Conservation (phyloP, 2,888 invertebrate species). For the Nebria salina region DNA sequence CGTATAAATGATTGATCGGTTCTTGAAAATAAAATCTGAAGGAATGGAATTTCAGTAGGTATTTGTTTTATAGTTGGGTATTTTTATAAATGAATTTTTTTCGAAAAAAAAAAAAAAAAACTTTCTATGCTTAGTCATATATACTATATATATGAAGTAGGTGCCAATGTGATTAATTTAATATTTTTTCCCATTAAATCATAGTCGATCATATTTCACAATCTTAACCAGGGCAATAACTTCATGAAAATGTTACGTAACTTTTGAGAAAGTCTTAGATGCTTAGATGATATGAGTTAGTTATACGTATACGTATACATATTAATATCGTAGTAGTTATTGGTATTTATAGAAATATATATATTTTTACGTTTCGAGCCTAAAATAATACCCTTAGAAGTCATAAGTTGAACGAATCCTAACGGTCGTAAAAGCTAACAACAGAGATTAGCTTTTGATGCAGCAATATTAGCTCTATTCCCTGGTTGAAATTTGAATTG, state of each 20-base stretch:
- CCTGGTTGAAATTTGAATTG: conserved; percentile 42
- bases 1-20: neutral
- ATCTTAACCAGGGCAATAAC: neutral
- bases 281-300: neutral
- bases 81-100: neutral
- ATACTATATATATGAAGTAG: neutral
- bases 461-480: conserved; percentile 18
- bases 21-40: neutral
- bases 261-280: neutral
- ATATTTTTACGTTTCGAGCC: neutral
- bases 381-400: neutral
- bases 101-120: neutral
- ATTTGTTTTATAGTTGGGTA: neutral
- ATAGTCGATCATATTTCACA: neutral
- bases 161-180: neutral
- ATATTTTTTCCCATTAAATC: neutral
- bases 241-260: neutral
- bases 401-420: conserved; percentile 1
- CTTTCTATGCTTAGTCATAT: neutral
- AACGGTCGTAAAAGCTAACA: conserved; percentile 4
- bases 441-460: conserved; percentile 6
- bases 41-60: neutral
- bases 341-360: too few relatives aligned
- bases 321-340: neutral
- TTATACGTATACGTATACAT: neutral